Evolutionary conservation across 2,888 invertebrate genomes (phyloP).

Genomic region (Teleogryllus oceanicus): DNA sequence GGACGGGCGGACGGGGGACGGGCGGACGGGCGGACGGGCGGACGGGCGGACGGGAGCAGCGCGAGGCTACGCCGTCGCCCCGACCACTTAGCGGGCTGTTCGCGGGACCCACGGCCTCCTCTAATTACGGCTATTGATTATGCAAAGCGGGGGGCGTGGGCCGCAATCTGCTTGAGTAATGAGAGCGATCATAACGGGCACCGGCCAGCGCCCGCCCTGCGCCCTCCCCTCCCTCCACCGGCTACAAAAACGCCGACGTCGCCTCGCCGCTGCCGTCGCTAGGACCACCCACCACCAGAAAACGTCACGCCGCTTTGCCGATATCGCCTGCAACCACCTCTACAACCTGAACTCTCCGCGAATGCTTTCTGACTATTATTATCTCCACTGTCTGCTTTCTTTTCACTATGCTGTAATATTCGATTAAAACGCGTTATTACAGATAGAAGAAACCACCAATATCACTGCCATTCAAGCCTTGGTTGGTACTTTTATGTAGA

Average conservation of each 20-base stretch:
- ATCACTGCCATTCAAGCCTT: too few species aligned
- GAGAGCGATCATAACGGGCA: neutral
- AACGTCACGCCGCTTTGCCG: too few species aligned
- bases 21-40: too few species aligned
- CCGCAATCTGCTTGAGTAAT: conserved; percentile 18
- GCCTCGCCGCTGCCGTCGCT: neutral
- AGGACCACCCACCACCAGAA: neutral
- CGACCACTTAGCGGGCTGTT: neutral
- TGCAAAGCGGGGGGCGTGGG: neutral
- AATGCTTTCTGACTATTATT: too few species aligned
- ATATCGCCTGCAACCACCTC: too few species aligned
- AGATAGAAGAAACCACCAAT: too few species aligned
- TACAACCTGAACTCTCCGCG: too few species aligned
- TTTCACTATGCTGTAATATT: too few species aligned
- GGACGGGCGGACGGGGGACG: too few species aligned
- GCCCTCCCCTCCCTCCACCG: neutral
- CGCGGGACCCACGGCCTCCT: neutral
- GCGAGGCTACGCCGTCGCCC: neutral
- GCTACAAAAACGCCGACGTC: neutral
- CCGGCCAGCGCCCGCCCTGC: neutral
- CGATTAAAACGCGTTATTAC: too few species aligned
- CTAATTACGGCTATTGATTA: conserved; percentile 18
- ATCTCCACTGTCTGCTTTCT: too few species aligned
- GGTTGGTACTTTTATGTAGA: too few species aligned
- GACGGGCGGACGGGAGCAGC: neutral